These are phyloP conservation scores for Colostygia pectinataria DNA, from an alignment of 2,888 invertebrate genomes.

Conservation along the genomic window DNA sequence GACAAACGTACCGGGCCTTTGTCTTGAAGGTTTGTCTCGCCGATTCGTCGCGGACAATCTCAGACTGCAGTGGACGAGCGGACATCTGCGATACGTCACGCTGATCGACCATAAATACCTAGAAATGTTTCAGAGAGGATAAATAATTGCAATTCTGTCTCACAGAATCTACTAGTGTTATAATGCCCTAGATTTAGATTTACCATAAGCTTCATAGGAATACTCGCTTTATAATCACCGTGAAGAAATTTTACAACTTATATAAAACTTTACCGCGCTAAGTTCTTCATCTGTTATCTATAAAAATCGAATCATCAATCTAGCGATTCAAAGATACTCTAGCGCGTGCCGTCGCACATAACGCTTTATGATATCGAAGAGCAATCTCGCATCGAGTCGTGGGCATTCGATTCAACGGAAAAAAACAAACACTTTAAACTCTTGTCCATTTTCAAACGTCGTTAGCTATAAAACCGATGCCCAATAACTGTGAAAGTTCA, in stretches of 20 bases:
- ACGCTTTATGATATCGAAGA: conserved; percentile 48
- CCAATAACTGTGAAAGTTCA: conserved; percentile 81
- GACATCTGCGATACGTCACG: conserved; percentile 58
- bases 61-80: conserved; percentile 58
- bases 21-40: conserved; percentile 71
- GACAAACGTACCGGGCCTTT: conserved; percentile 70
- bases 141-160: conserved; percentile 1
- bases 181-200: not conserved
- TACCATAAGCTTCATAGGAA: not conserved
- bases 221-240: not conserved
- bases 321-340: conserved; percentile 33
- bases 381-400: conserved; percentile 47
- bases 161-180: too few relatives aligned
- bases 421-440: conserved; percentile 52
- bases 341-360: conserved; percentile 70
- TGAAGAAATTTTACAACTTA: not conserved
- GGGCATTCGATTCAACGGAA: conserved; percentile 47
- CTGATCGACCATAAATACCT: conserved; percentile 41
- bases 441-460: conserved; percentile 47
- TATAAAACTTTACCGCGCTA: conserved; percentile 13
- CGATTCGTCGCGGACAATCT: conserved; percentile 71
- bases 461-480: conserved; percentile 64
- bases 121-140: conserved; percentile 13
- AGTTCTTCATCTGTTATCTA: conserved; percentile 25
- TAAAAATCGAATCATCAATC: conserved; percentile 33